These are phyloP conservation scores for Cryptoprocta ferox DNA, from an alignment of 2,797 vertebrate genomes.

Conservation along the genomic window DNA sequence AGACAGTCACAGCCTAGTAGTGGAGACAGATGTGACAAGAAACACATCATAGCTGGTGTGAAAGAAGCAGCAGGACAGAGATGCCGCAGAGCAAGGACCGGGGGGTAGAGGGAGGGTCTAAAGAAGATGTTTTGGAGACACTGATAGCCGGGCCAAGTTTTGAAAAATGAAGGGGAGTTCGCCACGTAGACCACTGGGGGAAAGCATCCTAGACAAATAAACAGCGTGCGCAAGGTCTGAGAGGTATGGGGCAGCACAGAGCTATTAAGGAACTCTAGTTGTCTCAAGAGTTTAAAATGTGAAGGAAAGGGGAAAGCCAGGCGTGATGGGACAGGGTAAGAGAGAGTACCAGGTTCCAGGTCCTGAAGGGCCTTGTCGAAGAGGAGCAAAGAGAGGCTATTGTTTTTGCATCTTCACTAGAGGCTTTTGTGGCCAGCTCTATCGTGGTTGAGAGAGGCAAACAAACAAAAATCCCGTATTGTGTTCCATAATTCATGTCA, in stretches of 20 bases:
- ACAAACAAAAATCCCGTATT: not conserved
- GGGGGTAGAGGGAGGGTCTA: not conserved
- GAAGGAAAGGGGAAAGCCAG: not conserved
- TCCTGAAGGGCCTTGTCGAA: not conserved
- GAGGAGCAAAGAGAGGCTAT: not conserved
- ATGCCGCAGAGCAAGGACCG: not conserved
- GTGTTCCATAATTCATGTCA: not conserved
- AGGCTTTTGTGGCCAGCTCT: not conserved
- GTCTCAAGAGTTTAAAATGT: not conserved
- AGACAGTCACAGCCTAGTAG: not conserved
- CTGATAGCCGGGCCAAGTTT: not conserved
- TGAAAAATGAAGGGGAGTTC: not conserved
- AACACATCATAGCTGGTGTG: not conserved
- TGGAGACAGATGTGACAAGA: slow-evolving; percentile 23
- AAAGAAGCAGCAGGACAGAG: not conserved
- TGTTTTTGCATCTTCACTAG: not conserved
- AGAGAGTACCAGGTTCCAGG: not conserved
- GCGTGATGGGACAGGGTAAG: not conserved
- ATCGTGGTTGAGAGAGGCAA: not conserved
- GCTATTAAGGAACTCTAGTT: not conserved
- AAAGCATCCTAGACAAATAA: not conserved
- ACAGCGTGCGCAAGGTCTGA: not conserved
- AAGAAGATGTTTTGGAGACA: not conserved
- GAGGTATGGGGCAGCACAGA: not conserved
- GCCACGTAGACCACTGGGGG: not conserved